These are phyloP conservation scores for Apteryx mantelli DNA, from an alignment of 2,113 vertebrate genomes.

Conservation along the genomic window DNA sequence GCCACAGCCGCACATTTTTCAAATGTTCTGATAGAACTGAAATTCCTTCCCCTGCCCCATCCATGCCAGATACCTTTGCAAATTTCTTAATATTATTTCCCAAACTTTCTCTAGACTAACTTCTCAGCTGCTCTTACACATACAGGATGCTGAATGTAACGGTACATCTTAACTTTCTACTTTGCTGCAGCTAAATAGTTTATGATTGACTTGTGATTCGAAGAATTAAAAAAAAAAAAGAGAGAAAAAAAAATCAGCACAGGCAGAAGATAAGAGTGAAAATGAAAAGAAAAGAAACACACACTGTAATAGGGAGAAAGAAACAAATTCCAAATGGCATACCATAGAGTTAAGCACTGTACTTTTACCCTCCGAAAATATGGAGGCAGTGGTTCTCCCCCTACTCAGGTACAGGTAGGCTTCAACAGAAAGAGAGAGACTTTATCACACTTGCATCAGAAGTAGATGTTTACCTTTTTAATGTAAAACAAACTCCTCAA, in stretches of 20 bases:
- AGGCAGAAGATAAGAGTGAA: slow-evolving; percentile 37
- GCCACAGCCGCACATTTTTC: background rate
- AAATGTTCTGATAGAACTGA: rapidly evolving
- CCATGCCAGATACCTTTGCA: background rate
- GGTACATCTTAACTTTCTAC: background rate
- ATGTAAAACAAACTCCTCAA: background rate
- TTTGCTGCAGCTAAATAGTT: background rate
- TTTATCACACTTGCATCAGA: slow-evolving; percentile 72
- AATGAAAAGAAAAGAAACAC: slow-evolving; percentile 9
- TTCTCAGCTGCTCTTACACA: background rate
- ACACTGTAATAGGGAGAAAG: slow-evolving; percentile 58
- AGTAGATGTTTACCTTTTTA: slow-evolving; percentile 39
- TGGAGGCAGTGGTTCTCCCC: slow-evolving; percentile 75
- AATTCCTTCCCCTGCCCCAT: background rate
- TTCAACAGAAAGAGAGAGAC: slow-evolving; percentile 80
- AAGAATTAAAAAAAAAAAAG: background rate
- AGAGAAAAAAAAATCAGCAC: background rate
- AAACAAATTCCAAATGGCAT: slow-evolving; percentile 74
- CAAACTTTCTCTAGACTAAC: background rate
- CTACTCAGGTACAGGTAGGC: slow-evolving; percentile 76
- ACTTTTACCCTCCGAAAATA: slow-evolving; percentile 80
- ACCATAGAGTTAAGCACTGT: slow-evolving; percentile 77
- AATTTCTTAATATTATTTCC: background rate
- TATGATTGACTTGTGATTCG: background rate
- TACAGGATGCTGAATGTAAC: background rate